Evolutionary conservation across 2,888 invertebrate species (phyloP).

Genomic region (Apamea anceps): DNA sequence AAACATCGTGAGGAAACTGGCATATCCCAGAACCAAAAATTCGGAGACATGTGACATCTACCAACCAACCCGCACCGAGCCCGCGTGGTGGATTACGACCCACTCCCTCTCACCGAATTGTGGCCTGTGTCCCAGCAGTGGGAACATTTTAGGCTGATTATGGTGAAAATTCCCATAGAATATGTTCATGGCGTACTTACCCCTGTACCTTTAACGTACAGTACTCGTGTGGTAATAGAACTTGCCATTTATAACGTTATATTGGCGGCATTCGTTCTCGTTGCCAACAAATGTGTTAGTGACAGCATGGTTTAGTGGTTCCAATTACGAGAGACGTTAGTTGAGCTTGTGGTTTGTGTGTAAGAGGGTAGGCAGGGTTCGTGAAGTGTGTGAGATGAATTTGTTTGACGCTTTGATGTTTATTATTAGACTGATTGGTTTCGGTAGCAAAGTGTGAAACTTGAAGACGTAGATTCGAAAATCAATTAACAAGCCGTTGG

Average conservation of each 20-base stretch:
- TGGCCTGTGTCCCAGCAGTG: neutral
- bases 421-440: neutral
- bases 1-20: neutral
- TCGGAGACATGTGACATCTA: neutral
- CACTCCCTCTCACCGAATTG: neutral
- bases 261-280: slow-evolving; percentile 46
- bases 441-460: neutral
- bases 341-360: slow-evolving; percentile 1
- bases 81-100: neutral
- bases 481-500: neutral
- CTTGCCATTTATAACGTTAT: slow-evolving; percentile 35
- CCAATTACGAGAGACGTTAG: slow-evolving; percentile 35
- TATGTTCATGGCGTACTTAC: neutral
- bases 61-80: neutral
- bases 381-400: neutral
- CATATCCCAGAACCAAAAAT: neutral
- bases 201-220: neutral
- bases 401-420: neutral
- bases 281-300: slow-evolving; percentile 45
- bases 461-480: too few species aligned
- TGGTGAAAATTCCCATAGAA: neutral
- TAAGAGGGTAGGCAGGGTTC: neutral
- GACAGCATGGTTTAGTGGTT: slow-evolving; percentile 49
- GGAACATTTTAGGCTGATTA: too few species aligned
- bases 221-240: slow-evolving; percentile 11